Conservation (phyloP, 2,797 vertebrate species). For the Megalops cyprinoides region DNA sequence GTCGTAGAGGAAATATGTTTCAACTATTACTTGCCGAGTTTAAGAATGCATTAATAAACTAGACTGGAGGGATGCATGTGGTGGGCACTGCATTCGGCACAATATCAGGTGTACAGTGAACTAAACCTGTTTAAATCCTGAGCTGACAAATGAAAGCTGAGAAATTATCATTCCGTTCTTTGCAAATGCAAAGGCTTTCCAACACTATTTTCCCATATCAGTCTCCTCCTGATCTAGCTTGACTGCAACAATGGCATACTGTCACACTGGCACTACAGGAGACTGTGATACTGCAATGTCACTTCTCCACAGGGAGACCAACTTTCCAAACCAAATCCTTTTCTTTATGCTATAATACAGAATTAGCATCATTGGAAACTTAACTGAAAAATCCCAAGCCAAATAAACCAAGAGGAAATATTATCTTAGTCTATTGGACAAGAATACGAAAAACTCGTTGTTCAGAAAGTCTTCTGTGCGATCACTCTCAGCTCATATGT, state of each 20-base stretch:
- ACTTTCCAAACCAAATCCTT: too few species aligned
- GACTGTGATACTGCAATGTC: too few species aligned
- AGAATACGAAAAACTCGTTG: neutral
- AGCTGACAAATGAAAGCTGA: neutral
- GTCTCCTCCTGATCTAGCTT: too few species aligned
- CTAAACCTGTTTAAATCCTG: neutral
- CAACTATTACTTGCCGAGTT: neutral
- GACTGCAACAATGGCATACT: neutral
- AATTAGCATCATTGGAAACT: too few species aligned
- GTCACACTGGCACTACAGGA: neutral
- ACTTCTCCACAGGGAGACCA: too few species aligned
- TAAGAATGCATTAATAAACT: neutral
- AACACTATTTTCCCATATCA: neutral
- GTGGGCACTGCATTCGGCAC: neutral
- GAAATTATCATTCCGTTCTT: slow-evolving; percentile 8
- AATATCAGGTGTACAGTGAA: slow-evolving; percentile 4
- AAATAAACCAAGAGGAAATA: too few species aligned
- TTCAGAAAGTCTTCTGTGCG: neutral
- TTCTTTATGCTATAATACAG: too few species aligned
- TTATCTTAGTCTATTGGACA: too few species aligned
- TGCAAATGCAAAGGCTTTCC: neutral
- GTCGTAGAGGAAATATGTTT: neutral
- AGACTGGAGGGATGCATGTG: neutral
- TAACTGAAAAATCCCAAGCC: too few species aligned
- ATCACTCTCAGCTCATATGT: too few species aligned